Evolutionary conservation across 2,113 vertebrate genomes (phyloP).

Genomic region (Oryzias woworae): DNA sequence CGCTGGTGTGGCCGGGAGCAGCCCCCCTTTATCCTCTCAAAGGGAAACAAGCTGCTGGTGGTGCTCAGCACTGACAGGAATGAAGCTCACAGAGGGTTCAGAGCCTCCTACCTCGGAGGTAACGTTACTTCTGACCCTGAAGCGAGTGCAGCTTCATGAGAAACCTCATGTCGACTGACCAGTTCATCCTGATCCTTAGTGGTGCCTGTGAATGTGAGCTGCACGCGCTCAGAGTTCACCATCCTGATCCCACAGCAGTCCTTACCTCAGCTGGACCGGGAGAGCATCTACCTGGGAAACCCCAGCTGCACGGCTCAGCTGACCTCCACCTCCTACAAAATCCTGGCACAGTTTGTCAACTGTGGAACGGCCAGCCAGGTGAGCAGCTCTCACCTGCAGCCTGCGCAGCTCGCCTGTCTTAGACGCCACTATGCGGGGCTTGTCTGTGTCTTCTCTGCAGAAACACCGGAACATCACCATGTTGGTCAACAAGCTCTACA

Average conservation of each 20-base stretch:
- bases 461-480: slow-evolving; percentile 87
- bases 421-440: background rate
- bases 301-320: slow-evolving; percentile 86
- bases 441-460: slow-evolving; percentile 70
- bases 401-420: background rate
- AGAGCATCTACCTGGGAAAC: slow-evolving; percentile 88
- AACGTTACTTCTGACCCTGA: slow-evolving; percentile 40
- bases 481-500: slow-evolving; percentile 90
- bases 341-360: slow-evolving; percentile 90
- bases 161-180: background rate
- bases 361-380: slow-evolving; percentile 92
- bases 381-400: slow-evolving; percentile 23
- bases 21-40: slow-evolving; percentile 79
- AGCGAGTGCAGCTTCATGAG: background rate
- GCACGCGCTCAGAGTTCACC: slow-evolving; percentile 93
- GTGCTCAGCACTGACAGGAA: slow-evolving; percentile 89
- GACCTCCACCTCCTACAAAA: slow-evolving; percentile 83
- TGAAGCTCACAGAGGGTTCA: slow-evolving; percentile 85
- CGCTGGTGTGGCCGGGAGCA: slow-evolving; percentile 86
- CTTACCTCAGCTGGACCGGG: slow-evolving; percentile 85
- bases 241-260: slow-evolving; percentile 86
- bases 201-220: slow-evolving; percentile 93
- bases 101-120: slow-evolving; percentile 89
- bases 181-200: slow-evolving; percentile 69
- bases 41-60: slow-evolving; percentile 84